Conservation (phyloP, 2,113 vertebrate species). For the Danionella cerebrum region DNA sequence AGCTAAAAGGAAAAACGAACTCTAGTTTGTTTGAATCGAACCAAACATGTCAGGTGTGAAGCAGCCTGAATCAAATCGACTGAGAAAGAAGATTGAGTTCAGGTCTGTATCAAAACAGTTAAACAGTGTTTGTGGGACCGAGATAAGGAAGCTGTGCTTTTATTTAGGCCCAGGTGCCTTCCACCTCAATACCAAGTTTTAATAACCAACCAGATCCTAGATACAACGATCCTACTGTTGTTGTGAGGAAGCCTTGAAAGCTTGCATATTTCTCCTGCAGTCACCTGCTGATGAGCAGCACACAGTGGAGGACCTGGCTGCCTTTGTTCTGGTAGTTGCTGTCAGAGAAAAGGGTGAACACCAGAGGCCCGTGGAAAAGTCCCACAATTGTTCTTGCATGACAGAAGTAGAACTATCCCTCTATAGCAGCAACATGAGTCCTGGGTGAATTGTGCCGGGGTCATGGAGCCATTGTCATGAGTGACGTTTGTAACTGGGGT, state of each 20-base stretch:
- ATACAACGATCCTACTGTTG: too few relatives aligned
- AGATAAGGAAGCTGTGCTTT: too few relatives aligned
- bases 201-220: too few relatives aligned
- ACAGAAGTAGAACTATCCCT: slow-evolving; percentile 36
- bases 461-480: slow-evolving; percentile 24
- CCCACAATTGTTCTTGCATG: slow-evolving; percentile 42
- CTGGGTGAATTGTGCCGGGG: slow-evolving; percentile 25
- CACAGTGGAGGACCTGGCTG: slow-evolving; percentile 7
- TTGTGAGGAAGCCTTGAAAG: background rate
- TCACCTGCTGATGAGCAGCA: slow-evolving; percentile 15
- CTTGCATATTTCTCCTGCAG: slow-evolving; percentile 4
- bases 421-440: slow-evolving; percentile 21
- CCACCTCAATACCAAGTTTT: too few relatives aligned
- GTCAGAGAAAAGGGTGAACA: slow-evolving; percentile 46
- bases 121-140: too few relatives aligned
- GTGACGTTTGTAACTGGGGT: slow-evolving; percentile 7
- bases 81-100: too few relatives aligned
- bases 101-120: too few relatives aligned
- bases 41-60: too few relatives aligned
- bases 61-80: too few relatives aligned
- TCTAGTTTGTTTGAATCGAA: too few relatives aligned
- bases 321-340: slow-evolving; percentile 28
- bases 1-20: too few relatives aligned
- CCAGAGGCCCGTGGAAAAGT: slow-evolving; percentile 65
- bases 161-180: too few relatives aligned